These are phyloP conservation scores for Dipodomys merriami DNA, from an alignment of 2,113 vertebrate species.

Conservation along the genomic window DNA sequence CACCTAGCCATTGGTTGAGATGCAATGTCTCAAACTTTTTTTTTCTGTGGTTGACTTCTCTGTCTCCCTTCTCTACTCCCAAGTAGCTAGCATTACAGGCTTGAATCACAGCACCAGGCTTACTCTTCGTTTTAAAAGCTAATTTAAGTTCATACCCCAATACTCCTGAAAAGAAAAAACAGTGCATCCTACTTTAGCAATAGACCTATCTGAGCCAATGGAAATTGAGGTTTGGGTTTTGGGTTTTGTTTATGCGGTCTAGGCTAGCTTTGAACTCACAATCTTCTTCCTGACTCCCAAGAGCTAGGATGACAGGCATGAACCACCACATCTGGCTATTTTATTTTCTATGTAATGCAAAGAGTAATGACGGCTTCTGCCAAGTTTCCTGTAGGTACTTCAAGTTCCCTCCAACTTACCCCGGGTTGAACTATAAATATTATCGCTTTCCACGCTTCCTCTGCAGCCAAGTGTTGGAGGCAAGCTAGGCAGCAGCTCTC, in stretches of 20 bases:
- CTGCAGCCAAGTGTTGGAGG: not conserved
- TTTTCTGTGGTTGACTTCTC: too few species aligned
- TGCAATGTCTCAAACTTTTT: too few species aligned
- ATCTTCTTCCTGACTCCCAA: not conserved
- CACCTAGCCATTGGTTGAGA: too few species aligned
- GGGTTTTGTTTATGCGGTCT: not conserved
- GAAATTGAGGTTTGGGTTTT: not conserved
- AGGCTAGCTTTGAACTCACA: not conserved
- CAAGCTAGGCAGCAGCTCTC: not conserved
- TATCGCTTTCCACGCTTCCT: not conserved
- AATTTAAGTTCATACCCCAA: too few species aligned
- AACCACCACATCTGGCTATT: not conserved
- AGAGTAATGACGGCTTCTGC: conserved; percentile 9
- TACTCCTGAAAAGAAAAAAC: not conserved
- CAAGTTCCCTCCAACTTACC: not conserved
- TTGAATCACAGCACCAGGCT: too few species aligned
- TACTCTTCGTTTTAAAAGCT: too few species aligned
- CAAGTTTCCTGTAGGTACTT: not conserved
- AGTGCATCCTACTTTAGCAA: not conserved
- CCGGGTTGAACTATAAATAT: not conserved
- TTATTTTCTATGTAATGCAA: conserved; percentile 44
- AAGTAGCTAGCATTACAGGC: too few species aligned
- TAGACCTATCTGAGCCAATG: too few species aligned
- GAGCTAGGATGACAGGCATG: not conserved
- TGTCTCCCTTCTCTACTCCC: too few species aligned